A percentile compares a stretch with the other conserved stretches of the same genome.
Conservation (phyloP, 2,888 invertebrate genomes). For the Hermaeophaga mercurialis region DNA sequence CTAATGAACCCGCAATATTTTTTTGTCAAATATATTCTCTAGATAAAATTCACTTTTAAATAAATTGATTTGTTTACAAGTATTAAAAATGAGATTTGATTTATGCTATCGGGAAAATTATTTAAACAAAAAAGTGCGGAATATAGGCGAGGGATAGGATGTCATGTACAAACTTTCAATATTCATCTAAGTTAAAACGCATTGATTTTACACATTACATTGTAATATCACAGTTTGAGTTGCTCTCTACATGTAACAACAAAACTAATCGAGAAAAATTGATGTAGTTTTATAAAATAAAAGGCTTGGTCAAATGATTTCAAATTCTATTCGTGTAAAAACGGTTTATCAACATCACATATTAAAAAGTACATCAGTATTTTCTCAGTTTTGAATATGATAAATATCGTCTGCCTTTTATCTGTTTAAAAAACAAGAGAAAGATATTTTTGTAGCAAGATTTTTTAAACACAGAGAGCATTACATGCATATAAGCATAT, state of each 20-base stretch:
- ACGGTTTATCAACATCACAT: too few species aligned
- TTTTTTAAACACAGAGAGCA: slow-evolving; percentile 24
- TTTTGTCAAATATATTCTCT: neutral
- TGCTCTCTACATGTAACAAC: slow-evolving; percentile 28
- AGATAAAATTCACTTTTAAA: too few species aligned
- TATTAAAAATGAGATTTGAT: too few species aligned
- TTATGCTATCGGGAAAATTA: too few species aligned
- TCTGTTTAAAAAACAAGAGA: neutral
- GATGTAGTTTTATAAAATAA: neutral
- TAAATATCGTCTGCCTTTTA: neutral
- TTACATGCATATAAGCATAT: slow-evolving; percentile 14
- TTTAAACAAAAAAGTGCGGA: neutral
- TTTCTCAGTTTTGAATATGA: neutral
- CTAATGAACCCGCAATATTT: neutral
- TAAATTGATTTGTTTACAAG: too few species aligned
- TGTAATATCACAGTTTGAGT: slow-evolving; percentile 46
- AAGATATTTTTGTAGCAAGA: slow-evolving; percentile 18
- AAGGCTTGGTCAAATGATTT: too few species aligned
- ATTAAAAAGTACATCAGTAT: too few species aligned
- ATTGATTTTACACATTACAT: slow-evolving; percentile 37
- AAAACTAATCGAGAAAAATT: neutral
- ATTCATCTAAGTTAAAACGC: slow-evolving; percentile 44
- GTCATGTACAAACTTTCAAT: slow-evolving; percentile 24
- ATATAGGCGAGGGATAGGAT: neutral
- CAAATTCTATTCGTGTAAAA: too few species aligned